These are phyloP conservation scores for Drosophila colorata DNA, from an alignment of 2,888 invertebrate genomes.

Conservation along the genomic window DNA sequence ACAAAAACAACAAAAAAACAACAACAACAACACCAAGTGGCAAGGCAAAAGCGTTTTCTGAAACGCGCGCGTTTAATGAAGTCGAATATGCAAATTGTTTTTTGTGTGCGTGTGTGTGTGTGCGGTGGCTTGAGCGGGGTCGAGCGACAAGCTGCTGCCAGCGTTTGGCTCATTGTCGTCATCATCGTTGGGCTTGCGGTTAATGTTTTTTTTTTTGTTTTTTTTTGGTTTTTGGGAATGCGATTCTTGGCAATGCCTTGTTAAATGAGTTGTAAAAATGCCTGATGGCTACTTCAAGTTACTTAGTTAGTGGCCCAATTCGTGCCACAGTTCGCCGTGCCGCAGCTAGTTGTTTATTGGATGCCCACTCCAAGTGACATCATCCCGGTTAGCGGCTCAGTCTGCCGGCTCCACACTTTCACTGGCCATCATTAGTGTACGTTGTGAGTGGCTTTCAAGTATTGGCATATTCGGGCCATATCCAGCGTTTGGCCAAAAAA, in stretches of 20 bases:
- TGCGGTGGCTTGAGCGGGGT: conserved; percentile 1
- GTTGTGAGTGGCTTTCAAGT: conserved; percentile 1
- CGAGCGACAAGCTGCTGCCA: conserved; percentile 35
- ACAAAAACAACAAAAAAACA: conserved; percentile 7
- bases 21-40: conserved; percentile 16
- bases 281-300: conserved; percentile 58
- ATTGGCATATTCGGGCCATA: conserved; percentile 8
- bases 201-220: conserved; percentile 36
- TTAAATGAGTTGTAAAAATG: conserved; percentile 80
- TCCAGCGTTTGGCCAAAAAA: conserved; percentile 2
- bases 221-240: conserved; percentile 7
- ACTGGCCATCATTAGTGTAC: conserved; percentile 23
- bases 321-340: conserved; percentile 3
- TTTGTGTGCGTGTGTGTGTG: neutral
- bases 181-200: conserved; percentile 48
- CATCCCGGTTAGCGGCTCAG: conserved; percentile 8
- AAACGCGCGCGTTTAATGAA: conserved; percentile 68
- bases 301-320: conserved; percentile 29
- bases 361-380: conserved; percentile 25
- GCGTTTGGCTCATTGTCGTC: conserved; percentile 51
- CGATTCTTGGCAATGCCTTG: conserved; percentile 53
- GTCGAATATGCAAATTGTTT: conserved; percentile 77
- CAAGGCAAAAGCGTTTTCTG: conserved; percentile 30
- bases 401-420: conserved; percentile 12
- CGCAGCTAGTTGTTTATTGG: conserved; percentile 20